These are phyloP conservation scores for Echinarachnius parma DNA, from an alignment of 53 echinoderm and acorn worm species.

Conservation along the genomic window DNA sequence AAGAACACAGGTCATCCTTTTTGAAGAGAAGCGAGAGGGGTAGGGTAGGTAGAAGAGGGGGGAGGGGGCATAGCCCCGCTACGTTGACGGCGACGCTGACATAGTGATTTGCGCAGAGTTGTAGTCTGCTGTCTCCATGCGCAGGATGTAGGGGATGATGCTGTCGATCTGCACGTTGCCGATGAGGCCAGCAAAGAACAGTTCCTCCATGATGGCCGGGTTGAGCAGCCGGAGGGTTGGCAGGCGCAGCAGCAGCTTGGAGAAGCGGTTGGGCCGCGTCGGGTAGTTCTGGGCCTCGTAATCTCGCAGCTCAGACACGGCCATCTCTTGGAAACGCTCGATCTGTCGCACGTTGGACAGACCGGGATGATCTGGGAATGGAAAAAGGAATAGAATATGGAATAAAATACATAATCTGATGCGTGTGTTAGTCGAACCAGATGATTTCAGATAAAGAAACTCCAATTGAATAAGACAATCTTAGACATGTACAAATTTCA, in stretches of 20 bases:
- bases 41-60: no score
- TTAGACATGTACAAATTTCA: no score
- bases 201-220: slow-evolving; percentile 97
- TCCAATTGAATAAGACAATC: no score
- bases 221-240: slow-evolving; percentile 89
- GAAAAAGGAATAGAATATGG: no score
- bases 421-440: no score
- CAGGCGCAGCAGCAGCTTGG: slow-evolving; percentile 82
- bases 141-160: slow-evolving; percentile 97
- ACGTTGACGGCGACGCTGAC: slow-evolving; percentile 50
- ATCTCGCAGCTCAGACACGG: slow-evolving; percentile 73
- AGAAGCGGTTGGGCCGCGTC: slow-evolving; percentile 71
- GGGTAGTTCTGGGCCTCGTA: slow-evolving; percentile 85
- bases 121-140: slow-evolving; percentile 99
- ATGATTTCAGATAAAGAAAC: no score
- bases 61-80: no score
- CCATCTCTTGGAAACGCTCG: slow-evolving; percentile 91
- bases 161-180: slow-evolving; percentile 99
- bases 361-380: slow-evolving; percentile 85
- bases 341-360: slow-evolving; percentile 83
- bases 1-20: no score
- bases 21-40: no score
- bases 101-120: slow-evolving; percentile 92
- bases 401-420: no score
- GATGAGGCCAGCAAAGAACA: slow-evolving; percentile 97